Percentiles rank a stretch among this genome's conserved stretches.
Evolutionary conservation across 2,797 vertebrate species (phyloP).

Genomic region (Pterois miles): DNA sequence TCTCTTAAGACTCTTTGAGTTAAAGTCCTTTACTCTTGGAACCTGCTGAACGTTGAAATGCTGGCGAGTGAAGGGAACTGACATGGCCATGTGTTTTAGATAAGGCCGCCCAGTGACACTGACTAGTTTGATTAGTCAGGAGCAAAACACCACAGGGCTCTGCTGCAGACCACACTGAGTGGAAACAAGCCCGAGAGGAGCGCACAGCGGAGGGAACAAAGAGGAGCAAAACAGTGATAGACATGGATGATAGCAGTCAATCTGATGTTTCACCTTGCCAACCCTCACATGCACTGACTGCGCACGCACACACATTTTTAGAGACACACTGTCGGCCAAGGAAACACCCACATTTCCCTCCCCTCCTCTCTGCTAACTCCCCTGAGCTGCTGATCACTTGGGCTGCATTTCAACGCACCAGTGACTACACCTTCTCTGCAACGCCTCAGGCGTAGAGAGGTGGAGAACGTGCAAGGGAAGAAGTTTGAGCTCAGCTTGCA

Average conservation of each 20-base stretch:
- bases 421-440: slow-evolving; percentile 79
- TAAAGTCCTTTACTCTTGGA: slow-evolving; percentile 41
- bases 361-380: slow-evolving; percentile 50
- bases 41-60: slow-evolving; percentile 73
- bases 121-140: slow-evolving; percentile 78
- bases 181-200: slow-evolving; percentile 52
- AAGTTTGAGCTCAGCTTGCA: slow-evolving; percentile 74
- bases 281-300: slow-evolving; percentile 24
- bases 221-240: slow-evolving; percentile 56
- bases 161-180: slow-evolving; percentile 66
- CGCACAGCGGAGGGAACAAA: slow-evolving; percentile 43
- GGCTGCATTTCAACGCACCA: slow-evolving; percentile 78
- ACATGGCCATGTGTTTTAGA: slow-evolving; percentile 84
- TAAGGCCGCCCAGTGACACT: slow-evolving; percentile 74
- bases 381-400: slow-evolving; percentile 72
- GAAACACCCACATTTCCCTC: slow-evolving; percentile 68
- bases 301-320: slow-evolving; percentile 42
- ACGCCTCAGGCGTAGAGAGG: slow-evolving; percentile 80
- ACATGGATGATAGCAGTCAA: slow-evolving; percentile 63
- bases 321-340: slow-evolving; percentile 61
- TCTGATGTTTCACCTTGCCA: slow-evolving; percentile 58
- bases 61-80: slow-evolving; percentile 70
- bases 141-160: slow-evolving; percentile 56
- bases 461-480: slow-evolving; percentile 56
- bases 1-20: slow-evolving; percentile 45